phyloP scores from a whole-genome alignment of 1,140 invertebrate genomes.

The Hylaeus volcanicus region DNA sequence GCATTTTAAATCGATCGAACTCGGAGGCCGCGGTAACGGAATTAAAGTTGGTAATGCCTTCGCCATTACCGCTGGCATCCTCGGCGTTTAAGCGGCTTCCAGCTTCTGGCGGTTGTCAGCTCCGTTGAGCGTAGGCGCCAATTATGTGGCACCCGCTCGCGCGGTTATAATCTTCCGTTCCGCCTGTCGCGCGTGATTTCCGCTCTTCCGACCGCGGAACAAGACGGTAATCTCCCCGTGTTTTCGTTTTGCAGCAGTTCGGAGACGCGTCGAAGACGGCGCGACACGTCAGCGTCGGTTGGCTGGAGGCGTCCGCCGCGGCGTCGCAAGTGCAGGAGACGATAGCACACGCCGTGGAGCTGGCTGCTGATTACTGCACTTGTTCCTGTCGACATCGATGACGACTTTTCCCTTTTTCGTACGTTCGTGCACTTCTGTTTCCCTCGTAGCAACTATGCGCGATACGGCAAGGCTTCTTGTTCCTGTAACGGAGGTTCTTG shows the following conservation, averaged over 20 bases:
- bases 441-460: too few species aligned
- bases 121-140: conserved; percentile 49
- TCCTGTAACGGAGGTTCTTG: too few species aligned
- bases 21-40: conserved; percentile 9
- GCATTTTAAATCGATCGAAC: conserved; percentile 31
- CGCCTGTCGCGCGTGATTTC: background rate
- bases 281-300: conserved; percentile 71
- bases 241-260: conserved; percentile 56
- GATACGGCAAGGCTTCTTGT: background rate
- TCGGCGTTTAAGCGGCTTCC: conserved; percentile 35
- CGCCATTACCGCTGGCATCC: conserved; percentile 20
- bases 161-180: conserved; percentile 22
- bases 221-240: background rate
- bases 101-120: conserved; percentile 21
- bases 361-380: conserved; percentile 65
- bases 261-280: conserved; percentile 61
- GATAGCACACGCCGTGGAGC: conserved; percentile 60
- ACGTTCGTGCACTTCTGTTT: background rate
- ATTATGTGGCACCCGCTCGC: conserved; percentile 22
- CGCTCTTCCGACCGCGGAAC: background rate
- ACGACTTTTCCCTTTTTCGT: background rate
- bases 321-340: conserved; percentile 48
- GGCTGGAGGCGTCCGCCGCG: conserved; percentile 66
- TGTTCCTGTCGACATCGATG: conserved; percentile 67
- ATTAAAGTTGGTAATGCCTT: conserved; percentile 48